phyloP scores from a whole-genome alignment of 2,113 vertebrate genomes.

The Peromyscus californicus region DNA sequence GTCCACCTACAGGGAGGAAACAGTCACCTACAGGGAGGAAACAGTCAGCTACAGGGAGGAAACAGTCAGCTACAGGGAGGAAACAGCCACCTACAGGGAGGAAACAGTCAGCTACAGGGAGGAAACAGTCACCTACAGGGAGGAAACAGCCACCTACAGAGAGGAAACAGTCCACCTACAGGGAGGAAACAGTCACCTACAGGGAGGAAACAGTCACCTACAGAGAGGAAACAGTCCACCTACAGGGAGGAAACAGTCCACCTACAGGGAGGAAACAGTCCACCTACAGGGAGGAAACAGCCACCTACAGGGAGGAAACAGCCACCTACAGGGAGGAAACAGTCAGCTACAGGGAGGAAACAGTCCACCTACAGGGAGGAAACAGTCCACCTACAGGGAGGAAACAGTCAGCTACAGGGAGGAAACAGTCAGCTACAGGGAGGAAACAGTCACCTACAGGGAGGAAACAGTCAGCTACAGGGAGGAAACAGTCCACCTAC shows the following conservation, averaged over 20 bases:
- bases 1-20: background rate
- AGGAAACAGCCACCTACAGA: too few relatives aligned
- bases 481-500: too few relatives aligned
- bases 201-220: background rate
- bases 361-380: background rate
- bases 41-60: too few relatives aligned
- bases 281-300: background rate
- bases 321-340: too few relatives aligned
- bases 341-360: background rate
- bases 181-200: too few relatives aligned
- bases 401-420: too few relatives aligned
- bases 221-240: background rate
- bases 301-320: too few relatives aligned
- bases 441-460: too few relatives aligned
- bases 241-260: background rate
- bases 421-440: background rate
- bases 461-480: background rate
- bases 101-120: background rate
- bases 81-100: background rate
- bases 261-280: background rate
- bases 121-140: too few relatives aligned
- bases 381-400: too few relatives aligned
- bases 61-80: too few relatives aligned
- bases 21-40: background rate
- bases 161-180: background rate